These are phyloP conservation scores for Melipona beecheii DNA, from an alignment of 2,888 invertebrate genomes.

Conservation along the genomic window DNA sequence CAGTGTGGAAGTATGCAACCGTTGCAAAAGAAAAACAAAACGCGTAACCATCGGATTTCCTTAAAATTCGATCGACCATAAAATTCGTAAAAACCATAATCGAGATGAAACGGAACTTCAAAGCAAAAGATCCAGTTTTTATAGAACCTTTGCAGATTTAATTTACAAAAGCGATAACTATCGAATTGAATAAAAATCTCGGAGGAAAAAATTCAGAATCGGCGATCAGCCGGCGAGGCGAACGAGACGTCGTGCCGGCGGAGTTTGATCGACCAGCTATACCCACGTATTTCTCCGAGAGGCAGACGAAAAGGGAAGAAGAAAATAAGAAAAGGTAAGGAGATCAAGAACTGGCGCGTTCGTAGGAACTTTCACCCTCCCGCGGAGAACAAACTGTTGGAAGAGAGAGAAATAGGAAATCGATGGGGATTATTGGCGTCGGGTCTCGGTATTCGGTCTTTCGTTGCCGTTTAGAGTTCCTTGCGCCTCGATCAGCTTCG, in stretches of 20 bases:
- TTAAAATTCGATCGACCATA: no score
- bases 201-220: neutral
- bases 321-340: conserved; percentile 38
- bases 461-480: conserved; percentile 65
- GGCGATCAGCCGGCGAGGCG: conserved; percentile 30
- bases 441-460: conserved; percentile 59
- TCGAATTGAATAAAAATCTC: no score
- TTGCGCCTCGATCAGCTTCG: conserved; percentile 21
- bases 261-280: conserved; percentile 59
- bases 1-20: no score
- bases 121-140: no score
- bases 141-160: no score
- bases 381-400: conserved; percentile 45
- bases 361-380: conserved; percentile 45
- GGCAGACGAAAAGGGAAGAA: conserved; percentile 26
- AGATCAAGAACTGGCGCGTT: conserved; percentile 60
- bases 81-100: no score
- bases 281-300: conserved; percentile 38
- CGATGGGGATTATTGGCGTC: conserved; percentile 62
- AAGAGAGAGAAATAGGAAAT: neutral
- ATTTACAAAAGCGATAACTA: no score
- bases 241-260: conserved; percentile 16
- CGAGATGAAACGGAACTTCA: no score
- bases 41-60: no score
- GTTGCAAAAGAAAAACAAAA: no score